Base-by-base conservation (phyloP, 2,797 vertebrate species). In the Mus caroli region DNA sequence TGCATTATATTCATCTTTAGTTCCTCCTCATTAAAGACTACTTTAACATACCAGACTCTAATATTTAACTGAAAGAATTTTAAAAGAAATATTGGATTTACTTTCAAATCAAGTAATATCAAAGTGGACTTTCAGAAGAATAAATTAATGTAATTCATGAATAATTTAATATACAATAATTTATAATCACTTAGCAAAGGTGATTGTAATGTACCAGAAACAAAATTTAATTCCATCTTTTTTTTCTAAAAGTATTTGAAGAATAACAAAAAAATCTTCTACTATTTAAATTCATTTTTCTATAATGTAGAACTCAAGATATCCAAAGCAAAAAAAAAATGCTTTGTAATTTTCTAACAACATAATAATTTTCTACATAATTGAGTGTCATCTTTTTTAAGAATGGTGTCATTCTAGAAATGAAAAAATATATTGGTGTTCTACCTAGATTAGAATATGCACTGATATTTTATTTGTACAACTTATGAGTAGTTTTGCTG, bases 281-380 rank as follows among this genome's bases (percentile, higher is more conserved):
- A 6, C 92, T 52, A 0, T 14, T 52, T 26, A 58, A 83, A 17
- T 31, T 24, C 6, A 54, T 1, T 73, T 94, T 34, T 43, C 31
- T 17, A 69, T 69, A 88, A 46, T 54, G 37, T 84, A 4, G 40
- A 85, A 93, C 52, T 24, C 12, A 88, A 24, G 31, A 0, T 91
- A 75, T 34, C 22, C 0, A 91, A 88, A 50, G 8, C 52, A 84
- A 4, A 76, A 95, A 89, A 43, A 95, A 67, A 28, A 31, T 4
- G 43, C 24, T 91, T 77, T 86, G 37, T 56, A 89, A 69, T 92
- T 92, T 94, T 80, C n/a, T 83, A 9, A 31, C 73, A n/a, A 24
- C 10, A n/a, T 76, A 84, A 37, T 77, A 28, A 54, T 34, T 89
- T 54, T 89, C 40, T 26, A 28, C 19, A 62, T 80, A 80, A 75